Evolutionary conservation across 2,113 vertebrate genomes (phyloP), one percentile per base, ranked within the genome.

Genomic region (Bolborhynchus lineola): DNA sequence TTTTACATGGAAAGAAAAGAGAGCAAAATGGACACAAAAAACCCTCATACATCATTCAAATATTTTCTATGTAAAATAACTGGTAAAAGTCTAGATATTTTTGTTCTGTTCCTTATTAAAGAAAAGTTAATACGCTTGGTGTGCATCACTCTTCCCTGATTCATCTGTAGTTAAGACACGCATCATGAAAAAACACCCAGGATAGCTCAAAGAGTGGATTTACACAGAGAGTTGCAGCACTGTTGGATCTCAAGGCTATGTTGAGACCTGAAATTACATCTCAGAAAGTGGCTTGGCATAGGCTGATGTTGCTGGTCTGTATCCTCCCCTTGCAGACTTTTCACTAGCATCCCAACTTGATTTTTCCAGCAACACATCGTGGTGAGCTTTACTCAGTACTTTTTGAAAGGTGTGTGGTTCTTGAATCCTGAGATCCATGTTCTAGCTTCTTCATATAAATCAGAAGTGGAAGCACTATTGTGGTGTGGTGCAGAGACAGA

Each of bases 1-100:
- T 97, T 97, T 97, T 92, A 93, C 95, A 94, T 53, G 25, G 49
- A 95, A 96, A 94, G 82, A 95, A 94, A 93, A 24, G 63, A 84
- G 52, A 89, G 33, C 49, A 89, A 93, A 89, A 85, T 31, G 44
- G 53, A 69, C 65, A 72, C n/a, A 72, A 91, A 88, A 37, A 0
- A 23, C 89, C 29, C 5, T 41, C 44, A 84, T n/a, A 88, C 12
- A 44, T 57, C 37, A 87, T 82, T 92, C 83, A 83, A 91, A 3
- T 35, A 77, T 79, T 89, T 64, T 71, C 44, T 80, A 28, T 86
- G 74, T 91, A 85, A 86, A 90, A 82, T 44, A 68, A 76, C 42
- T 29, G 31, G 44, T 77, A 46, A 21, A 88, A 84, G 19, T 91
- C 60, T 52, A 55, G 64, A 75, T 16, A 25, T 78, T 81, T 47